A percentile compares a stretch with the other conserved stretches of the same genome.
Evolutionary conservation across 2,797 vertebrate species (phyloP).

Genomic region (Ceryle rudis): DNA sequence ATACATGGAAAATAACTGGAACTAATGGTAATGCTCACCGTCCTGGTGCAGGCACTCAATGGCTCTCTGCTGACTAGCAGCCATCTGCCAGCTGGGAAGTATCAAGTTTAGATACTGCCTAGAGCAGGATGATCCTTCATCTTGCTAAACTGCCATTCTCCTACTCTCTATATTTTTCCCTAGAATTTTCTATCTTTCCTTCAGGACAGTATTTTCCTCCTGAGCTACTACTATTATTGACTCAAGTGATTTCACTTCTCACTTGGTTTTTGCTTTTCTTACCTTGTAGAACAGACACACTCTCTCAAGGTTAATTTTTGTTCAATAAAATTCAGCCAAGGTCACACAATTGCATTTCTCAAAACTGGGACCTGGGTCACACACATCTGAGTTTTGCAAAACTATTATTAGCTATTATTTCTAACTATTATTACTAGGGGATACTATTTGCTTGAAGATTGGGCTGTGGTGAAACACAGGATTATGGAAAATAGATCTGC

Average conservation of each 20-base stretch:
- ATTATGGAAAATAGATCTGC: neutral
- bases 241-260: conserved; percentile 18
- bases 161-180: neutral
- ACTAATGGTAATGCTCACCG: rapidly evolving
- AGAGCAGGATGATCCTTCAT: neutral
- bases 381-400: neutral
- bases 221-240: neutral
- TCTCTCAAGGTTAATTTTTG: neutral
- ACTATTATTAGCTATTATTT: neutral
- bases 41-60: neutral
- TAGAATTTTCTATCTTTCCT: conserved; percentile 10
- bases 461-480: neutral
- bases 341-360: neutral
- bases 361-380: neutral
- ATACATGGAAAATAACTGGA: neutral
- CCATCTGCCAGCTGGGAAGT: neutral
- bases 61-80: neutral
- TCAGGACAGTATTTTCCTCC: conserved; percentile 16
- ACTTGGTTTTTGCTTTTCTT: neutral
- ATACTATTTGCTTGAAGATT: neutral
- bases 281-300: neutral
- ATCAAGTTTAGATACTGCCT: neutral
- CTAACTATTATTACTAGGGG: neutral
- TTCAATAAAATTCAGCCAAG: neutral
- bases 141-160: conserved; percentile 2